phyloP scores from a whole-genome alignment of 1,140 invertebrate genomes.

The Drosophila setifemur region DNA sequence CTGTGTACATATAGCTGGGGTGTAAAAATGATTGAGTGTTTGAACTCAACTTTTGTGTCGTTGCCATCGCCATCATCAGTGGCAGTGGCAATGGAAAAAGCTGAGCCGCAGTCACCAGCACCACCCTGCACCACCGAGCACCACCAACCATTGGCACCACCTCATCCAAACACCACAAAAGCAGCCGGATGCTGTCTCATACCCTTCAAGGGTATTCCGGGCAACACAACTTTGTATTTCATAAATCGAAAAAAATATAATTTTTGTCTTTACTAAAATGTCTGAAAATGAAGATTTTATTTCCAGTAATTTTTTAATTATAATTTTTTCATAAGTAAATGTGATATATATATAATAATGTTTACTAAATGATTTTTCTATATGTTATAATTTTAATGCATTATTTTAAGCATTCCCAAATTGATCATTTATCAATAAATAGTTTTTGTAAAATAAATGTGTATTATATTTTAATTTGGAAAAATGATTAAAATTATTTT shows the following conservation, averaged over 20 bases:
- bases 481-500: no score
- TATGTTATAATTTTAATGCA: no score
- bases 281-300: no score
- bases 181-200: background rate
- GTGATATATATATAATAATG: background rate
- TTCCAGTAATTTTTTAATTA: background rate
- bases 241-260: no score
- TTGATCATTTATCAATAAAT: no score
- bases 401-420: no score
- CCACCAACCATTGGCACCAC: background rate
- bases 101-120: background rate
- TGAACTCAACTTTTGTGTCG: slow-evolving; percentile 67
- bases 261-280: no score
- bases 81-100: slow-evolving; percentile 1
- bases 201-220: background rate
- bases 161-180: background rate
- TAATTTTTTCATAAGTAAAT: background rate
- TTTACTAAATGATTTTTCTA: no score
- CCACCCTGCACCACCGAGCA: background rate
- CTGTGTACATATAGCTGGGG: slow-evolving; percentile 44
- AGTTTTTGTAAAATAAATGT: no score
- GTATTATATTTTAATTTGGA: no score
- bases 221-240: background rate
- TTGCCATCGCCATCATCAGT: slow-evolving; percentile 11
- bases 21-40: slow-evolving; percentile 77